These are phyloP conservation scores for Rhineura floridana DNA, from an alignment of 2,113 vertebrate genomes.

Conservation along the genomic window DNA sequence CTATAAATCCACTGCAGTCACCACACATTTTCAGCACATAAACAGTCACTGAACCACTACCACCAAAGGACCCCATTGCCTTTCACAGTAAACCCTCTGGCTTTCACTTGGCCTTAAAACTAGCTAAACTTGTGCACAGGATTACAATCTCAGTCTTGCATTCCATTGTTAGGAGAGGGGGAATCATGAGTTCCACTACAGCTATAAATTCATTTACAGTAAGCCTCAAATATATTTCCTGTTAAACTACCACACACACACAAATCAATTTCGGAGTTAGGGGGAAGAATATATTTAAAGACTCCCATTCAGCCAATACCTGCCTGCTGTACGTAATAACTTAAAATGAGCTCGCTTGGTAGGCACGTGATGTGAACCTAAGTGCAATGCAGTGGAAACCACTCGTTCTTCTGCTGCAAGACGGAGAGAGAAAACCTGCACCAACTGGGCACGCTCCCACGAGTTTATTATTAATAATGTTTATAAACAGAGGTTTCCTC, in stretches of 20 bases:
- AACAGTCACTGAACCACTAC: no score
- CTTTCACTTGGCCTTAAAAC: background rate
- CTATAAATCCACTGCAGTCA: no score
- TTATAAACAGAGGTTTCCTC: background rate
- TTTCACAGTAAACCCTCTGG: no score
- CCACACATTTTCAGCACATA: no score
- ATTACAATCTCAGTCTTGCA: background rate
- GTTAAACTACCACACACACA: no score
- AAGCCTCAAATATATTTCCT: background rate
- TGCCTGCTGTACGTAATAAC: background rate
- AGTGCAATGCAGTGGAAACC: background rate
- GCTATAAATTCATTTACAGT: background rate
- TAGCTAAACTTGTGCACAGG: background rate
- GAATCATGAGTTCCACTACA: background rate
- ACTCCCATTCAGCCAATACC: background rate
- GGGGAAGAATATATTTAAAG: background rate
- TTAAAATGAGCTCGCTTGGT: background rate
- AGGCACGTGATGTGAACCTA: background rate
- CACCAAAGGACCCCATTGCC: no score
- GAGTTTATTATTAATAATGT: background rate
- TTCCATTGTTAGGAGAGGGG: background rate
- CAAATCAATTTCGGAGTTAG: background rate
- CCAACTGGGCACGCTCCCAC: background rate
- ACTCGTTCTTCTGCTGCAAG: background rate
- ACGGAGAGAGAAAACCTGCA: background rate